Conservation (phyloP, 35 echinoderm and acorn worm species). For the Lytechinus pictus region DNA sequence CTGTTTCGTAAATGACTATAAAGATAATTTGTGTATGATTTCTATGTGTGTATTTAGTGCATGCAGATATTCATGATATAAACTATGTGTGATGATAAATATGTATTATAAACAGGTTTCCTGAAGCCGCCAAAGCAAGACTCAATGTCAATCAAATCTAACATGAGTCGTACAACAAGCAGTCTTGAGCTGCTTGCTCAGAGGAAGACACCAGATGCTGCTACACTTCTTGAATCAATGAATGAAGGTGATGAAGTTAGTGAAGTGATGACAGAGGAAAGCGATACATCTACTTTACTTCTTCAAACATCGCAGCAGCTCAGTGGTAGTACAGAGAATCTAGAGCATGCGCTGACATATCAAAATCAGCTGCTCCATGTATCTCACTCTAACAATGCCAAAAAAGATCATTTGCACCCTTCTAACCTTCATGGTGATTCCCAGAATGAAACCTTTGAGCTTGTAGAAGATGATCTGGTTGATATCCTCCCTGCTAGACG, state of each 20-base stretch:
- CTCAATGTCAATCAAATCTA: slow-evolving; percentile 40
- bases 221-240: background rate
- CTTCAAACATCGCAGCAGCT: slow-evolving; percentile 15
- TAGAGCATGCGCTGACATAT: background rate
- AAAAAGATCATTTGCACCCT: background rate
- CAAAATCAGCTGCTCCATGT: background rate
- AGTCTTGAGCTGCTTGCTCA: background rate
- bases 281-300: background rate
- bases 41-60: background rate
- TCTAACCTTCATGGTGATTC: background rate
- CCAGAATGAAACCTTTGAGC: slow-evolving; percentile 28
- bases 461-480: slow-evolving; percentile 13
- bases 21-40: background rate
- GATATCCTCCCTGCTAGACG: background rate
- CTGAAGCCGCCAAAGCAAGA: slow-evolving; percentile 57
- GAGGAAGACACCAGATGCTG: background rate
- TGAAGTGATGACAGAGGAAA: background rate
- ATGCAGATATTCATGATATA: background rate
- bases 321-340: slow-evolving; percentile 11
- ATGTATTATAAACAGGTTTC: slow-evolving; percentile 53
- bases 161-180: slow-evolving; percentile 55
- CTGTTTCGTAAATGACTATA: background rate
- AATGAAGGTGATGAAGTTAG: slow-evolving; percentile 17
- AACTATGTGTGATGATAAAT: background rate
- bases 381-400: background rate